Evolutionary conservation across 2,113 vertebrate species (phyloP).

Genomic region (Cettia cetti): DNA sequence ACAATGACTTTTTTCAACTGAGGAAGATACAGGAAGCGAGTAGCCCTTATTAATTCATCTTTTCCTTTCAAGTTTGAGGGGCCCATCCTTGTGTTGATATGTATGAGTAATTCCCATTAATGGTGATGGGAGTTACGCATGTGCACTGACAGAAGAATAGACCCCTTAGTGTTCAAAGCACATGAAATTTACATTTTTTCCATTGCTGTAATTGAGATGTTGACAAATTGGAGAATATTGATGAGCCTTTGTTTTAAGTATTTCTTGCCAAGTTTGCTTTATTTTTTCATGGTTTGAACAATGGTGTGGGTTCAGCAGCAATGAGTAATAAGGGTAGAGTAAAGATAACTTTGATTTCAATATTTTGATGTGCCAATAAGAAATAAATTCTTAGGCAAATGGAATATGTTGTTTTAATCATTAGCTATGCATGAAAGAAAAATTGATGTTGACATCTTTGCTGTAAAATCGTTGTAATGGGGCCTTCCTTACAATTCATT

Average conservation of each 20-base stretch:
- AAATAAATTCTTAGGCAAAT: conserved; percentile 83
- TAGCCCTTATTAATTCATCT: conserved; percentile 69
- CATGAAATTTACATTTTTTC: conserved; percentile 80
- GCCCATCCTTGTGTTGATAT: conserved; percentile 70
- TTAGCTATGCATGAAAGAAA: conserved; percentile 85
- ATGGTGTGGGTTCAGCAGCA: conserved; percentile 76
- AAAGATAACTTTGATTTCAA: conserved; percentile 82
- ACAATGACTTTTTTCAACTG: conserved; percentile 68
- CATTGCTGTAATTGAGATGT: conserved; percentile 82
- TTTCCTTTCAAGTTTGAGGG: conserved; percentile 68
- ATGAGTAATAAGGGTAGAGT: conserved; percentile 74
- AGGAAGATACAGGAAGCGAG: conserved; percentile 63
- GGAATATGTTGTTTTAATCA: conserved; percentile 84
- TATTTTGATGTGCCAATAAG: conserved; percentile 83
- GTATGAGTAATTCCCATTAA: conserved; percentile 79
- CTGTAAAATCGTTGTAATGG: conserved; percentile 84
- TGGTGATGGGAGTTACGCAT: conserved; percentile 74
- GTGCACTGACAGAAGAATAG: conserved; percentile 78
- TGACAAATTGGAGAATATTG: conserved; percentile 83
- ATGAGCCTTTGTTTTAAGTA: conserved; percentile 82
- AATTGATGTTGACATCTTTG: conserved; percentile 86
- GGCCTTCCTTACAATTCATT: conserved; percentile 84
- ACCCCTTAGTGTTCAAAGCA: conserved; percentile 77
- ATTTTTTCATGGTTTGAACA: conserved; percentile 79
- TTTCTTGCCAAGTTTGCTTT: conserved; percentile 80